A percentile compares a stretch with the other conserved stretches of the same genome.
phyloP scores from a whole-genome alignment of 2,113 vertebrate genomes.

The Lanius collurio region DNA sequence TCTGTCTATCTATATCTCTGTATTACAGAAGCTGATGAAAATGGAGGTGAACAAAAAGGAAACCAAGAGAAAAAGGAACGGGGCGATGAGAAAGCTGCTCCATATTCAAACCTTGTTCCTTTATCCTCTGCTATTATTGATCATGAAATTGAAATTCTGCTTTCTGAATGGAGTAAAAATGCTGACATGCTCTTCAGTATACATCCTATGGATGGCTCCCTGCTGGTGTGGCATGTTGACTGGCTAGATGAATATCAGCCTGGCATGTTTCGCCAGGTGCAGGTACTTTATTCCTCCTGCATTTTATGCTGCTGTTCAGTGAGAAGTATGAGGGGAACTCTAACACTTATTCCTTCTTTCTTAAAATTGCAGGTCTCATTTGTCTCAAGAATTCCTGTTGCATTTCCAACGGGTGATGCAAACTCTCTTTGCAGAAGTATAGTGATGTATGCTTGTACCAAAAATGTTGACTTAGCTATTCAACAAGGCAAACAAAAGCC shows the following conservation, averaged over 20 bases:
- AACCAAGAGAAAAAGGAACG: slow-evolving; percentile 72
- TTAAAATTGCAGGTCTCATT: slow-evolving; percentile 88
- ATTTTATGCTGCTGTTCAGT: background rate
- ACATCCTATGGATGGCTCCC: slow-evolving; percentile 94
- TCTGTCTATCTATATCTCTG: background rate
- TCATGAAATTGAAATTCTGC: slow-evolving; percentile 89
- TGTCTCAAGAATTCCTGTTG: slow-evolving; percentile 97
- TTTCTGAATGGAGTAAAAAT: slow-evolving; percentile 94
- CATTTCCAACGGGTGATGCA: slow-evolving; percentile 94
- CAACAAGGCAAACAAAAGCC: slow-evolving; percentile 92
- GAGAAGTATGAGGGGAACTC: background rate
- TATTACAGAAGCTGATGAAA: slow-evolving; percentile 65
- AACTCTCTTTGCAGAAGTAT: slow-evolving; percentile 95
- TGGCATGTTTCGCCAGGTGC: slow-evolving; percentile 97
- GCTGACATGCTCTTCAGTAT: slow-evolving; percentile 99
- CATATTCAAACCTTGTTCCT: slow-evolving; percentile 55
- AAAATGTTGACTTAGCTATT: slow-evolving; percentile 95
- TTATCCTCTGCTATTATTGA: slow-evolving; percentile 83
- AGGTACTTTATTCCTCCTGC: slow-evolving; percentile 76
- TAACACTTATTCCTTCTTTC: background rate
- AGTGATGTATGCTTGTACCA: slow-evolving; percentile 98
- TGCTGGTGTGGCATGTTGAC: slow-evolving; percentile 96
- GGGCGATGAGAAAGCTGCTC: slow-evolving; percentile 59
- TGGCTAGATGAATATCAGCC: slow-evolving; percentile 98
- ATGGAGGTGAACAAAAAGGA: slow-evolving; percentile 66